Evolutionary conservation across 2,797 vertebrate genomes (phyloP).

Genomic region (Phaenicophaeus curvirostris): DNA sequence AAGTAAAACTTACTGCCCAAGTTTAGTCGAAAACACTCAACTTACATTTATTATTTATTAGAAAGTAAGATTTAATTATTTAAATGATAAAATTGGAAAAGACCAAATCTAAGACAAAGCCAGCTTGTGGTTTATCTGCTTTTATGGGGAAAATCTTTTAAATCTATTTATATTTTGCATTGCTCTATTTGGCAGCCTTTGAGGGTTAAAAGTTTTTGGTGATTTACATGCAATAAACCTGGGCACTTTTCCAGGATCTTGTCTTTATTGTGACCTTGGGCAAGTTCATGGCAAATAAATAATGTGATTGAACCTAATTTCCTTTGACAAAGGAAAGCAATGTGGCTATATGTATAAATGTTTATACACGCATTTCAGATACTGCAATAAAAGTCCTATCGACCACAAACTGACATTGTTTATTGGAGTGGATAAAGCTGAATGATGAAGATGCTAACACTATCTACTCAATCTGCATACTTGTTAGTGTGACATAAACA

Average conservation of each 20-base stretch:
- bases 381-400: background rate
- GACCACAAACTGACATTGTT: background rate
- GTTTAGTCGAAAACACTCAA: background rate
- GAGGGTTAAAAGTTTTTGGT: background rate
- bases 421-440: background rate
- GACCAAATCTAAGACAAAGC: background rate
- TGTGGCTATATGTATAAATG: background rate
- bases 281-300: conserved; percentile 17
- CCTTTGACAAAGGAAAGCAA: background rate
- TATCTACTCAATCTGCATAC: conserved; percentile 54
- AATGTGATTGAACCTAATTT: background rate
- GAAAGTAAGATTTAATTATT: background rate
- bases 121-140: background rate
- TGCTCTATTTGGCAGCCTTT: background rate
- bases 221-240: conserved; percentile 1
- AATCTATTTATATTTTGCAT: conserved; percentile 23
- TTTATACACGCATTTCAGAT: background rate
- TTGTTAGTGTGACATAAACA: conserved; percentile 57
- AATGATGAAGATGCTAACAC: conserved; percentile 37
- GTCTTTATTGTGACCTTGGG: conserved; percentile 10
- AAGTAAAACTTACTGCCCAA: background rate
- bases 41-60: background rate
- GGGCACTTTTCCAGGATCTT: background rate
- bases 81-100: background rate
- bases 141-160: background rate